Evolutionary conservation across 2,797 vertebrate species (phyloP), one percentile per base, ranked within the genome.

Genomic region (Coregonus ussuriensis): DNA sequence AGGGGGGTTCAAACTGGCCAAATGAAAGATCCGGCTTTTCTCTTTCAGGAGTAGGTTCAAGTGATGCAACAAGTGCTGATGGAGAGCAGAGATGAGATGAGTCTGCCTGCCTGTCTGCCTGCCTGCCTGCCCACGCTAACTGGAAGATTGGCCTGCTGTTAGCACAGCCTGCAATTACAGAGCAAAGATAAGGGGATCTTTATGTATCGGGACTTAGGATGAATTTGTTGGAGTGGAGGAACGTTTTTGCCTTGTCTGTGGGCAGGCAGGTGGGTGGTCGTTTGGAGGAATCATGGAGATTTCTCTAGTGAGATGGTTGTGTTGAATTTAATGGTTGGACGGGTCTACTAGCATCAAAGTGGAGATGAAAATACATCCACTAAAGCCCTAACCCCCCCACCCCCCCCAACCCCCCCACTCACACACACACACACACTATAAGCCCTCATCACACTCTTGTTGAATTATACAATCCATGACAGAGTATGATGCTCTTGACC

Each of bases 1-100:
- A 3, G 16, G 68, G 86, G 53, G 18, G 89, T 89, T 86, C 86
- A 83, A 86, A 88, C 84, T 88, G 90, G 84, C 84, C 59, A 66
- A 91, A 86, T 89, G 88, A 93, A 91, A 93, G 91, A 93, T 87
- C 83, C 81, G 87, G 85, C 88, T 92, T 92, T 92, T 87, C 91
- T 56, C 52, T 89, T 84, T 83, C 77, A 81, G 85, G 84, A 91
- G 83, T 76, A 77, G 82, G 88, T 80, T 91, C 87, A 85, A 90
- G 88, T 89, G 88, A 90, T 84, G 88, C 89, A 93, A 93, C 92
- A 94, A 94, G 90, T 90, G 89, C 86, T 89, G 93, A 88, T 66
- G 84, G 88, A 92, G 88, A 86, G 76, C 75, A 81, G 83, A 71
- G 81, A 84, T 79, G 79, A 41, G 56, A 51, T 73, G 82, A 79